Percentiles rank a stretch among this genome's conserved stretches.
Evolutionary conservation across 2,113 vertebrate genomes (phyloP).

Genomic region (Nesogale talazaci): DNA sequence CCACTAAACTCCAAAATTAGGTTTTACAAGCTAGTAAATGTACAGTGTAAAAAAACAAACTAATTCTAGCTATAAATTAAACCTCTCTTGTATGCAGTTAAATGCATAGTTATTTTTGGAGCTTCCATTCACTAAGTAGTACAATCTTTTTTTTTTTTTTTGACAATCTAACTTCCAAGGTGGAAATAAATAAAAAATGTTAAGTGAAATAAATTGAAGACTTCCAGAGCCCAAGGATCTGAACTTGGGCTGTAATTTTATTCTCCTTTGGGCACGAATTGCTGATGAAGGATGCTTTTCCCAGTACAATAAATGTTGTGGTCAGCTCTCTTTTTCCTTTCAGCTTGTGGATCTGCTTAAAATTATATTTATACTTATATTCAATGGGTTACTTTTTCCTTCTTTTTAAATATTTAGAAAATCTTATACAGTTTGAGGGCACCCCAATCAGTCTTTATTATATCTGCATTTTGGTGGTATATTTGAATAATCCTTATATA

Average conservation of each 20-base stretch:
- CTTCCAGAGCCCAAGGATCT: accelerated
- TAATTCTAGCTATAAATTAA: neutral
- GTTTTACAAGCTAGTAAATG: neutral
- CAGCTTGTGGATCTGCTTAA: neutral
- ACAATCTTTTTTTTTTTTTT: neutral
- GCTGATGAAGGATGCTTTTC: neutral
- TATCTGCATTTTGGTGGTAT: neutral
- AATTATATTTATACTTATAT: neutral
- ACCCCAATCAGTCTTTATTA: neutral
- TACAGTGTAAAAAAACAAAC: neutral
- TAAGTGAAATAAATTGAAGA: neutral
- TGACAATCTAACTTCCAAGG: neutral
- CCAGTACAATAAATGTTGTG: neutral
- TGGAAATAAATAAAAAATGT: neutral
- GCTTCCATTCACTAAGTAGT: neutral
- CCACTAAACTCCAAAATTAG: neutral
- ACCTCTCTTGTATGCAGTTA: neutral
- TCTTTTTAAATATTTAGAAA: neutral
- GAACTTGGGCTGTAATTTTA: neutral
- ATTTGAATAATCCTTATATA: neutral
- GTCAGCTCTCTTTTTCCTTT: neutral
- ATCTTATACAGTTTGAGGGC: neutral
- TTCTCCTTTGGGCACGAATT: neutral
- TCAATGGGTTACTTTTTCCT: neutral
- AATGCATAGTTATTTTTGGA: neutral